Evolutionary conservation across 2,797 vertebrate species (phyloP).

Genomic region (Adelosebastes latens): DNA sequence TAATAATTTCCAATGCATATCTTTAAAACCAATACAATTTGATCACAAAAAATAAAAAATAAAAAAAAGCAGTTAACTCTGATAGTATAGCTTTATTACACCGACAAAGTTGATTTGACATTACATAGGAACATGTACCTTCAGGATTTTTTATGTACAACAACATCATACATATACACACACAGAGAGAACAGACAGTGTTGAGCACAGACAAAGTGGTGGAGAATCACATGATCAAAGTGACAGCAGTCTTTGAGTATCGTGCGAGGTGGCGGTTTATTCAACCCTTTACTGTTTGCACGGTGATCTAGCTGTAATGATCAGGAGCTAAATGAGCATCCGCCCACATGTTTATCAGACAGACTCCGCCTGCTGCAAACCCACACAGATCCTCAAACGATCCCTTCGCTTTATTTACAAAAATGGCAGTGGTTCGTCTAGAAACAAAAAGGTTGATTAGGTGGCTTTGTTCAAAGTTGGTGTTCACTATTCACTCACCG

Average conservation of each 20-base stretch:
- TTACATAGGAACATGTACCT: constrained; percentile 79
- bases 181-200: constrained; percentile 48
- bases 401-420: constrained; percentile 55
- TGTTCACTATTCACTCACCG: not conserved
- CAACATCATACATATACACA: constrained; percentile 31
- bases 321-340: constrained; percentile 3
- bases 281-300: not conserved
- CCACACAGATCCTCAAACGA: not conserved
- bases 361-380: not conserved
- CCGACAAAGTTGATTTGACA: constrained; percentile 67
- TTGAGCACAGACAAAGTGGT: constrained; percentile 33
- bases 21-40: not conserved
- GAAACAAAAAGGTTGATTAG: constrained; percentile 16
- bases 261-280: not conserved
- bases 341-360: constrained; percentile 1
- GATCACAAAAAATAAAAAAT: not conserved
- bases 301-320: not conserved
- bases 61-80: constrained; percentile 3
- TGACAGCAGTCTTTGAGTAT: constrained; percentile 36
- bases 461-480: constrained; percentile 34
- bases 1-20: not conserved
- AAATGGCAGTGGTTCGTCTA: constrained; percentile 62
- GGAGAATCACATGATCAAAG: constrained; percentile 39
- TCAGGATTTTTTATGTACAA: constrained; percentile 53
- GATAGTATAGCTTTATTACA: constrained; percentile 80